Percentiles rank a stretch among this genome's conserved stretches.
Evolutionary conservation across 2,797 vertebrate genomes (phyloP).

Genomic region (Sternotherus odoratus): DNA sequence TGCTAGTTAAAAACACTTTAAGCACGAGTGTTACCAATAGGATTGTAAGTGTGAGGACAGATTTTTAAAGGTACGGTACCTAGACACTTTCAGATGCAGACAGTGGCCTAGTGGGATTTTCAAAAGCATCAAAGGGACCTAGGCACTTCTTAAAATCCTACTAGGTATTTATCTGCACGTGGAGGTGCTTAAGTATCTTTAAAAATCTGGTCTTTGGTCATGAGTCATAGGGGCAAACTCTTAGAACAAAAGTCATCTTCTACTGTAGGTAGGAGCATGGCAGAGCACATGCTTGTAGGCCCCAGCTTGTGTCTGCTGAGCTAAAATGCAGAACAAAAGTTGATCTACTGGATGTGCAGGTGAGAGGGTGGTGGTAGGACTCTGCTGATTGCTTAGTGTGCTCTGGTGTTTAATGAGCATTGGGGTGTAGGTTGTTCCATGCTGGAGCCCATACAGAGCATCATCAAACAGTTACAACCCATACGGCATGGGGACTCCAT

Average conservation of each 20-base stretch:
- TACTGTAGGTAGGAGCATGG: fast-evolving
- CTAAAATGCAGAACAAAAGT: not conserved
- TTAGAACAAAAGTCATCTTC: not conserved
- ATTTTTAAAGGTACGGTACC: not conserved
- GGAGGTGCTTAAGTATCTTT: not conserved
- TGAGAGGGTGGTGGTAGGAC: not conserved
- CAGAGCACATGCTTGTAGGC: not conserved
- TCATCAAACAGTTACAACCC: not conserved
- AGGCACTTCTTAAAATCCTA: not conserved
- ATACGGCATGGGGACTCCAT: too few relatives aligned
- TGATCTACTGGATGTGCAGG: not conserved
- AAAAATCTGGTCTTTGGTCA: not conserved
- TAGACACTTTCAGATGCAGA: not conserved
- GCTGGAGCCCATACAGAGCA: not conserved
- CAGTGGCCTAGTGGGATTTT: not conserved
- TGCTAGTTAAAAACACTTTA: not conserved
- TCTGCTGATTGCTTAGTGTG: not conserved
- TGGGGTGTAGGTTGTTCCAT: not conserved
- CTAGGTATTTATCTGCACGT: not conserved
- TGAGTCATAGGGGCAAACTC: not conserved
- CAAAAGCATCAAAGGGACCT: not conserved
- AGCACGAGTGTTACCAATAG: not conserved
- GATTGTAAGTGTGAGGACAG: not conserved
- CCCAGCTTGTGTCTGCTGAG: not conserved
- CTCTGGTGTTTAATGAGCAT: not conserved